phyloP scores from a whole-genome alignment of 2,113 vertebrate species.

The Hippocampus zosterae region DNA sequence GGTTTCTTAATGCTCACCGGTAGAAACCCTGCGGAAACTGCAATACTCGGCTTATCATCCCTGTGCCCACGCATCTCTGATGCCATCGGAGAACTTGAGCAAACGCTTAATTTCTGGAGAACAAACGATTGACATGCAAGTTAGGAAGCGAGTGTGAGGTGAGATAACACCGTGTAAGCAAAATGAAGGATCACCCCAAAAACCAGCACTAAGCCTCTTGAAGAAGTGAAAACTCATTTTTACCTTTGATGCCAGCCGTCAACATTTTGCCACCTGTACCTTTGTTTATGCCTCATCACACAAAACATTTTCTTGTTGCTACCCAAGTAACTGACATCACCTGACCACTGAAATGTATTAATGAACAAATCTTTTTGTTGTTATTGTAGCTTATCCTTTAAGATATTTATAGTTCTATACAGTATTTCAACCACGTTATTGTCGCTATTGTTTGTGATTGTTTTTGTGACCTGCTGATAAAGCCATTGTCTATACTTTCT shows the following conservation, averaged over 20 bases:
- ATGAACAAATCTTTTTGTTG: conserved; percentile 30
- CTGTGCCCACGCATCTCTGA: conserved; percentile 3
- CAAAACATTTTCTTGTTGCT: conserved; percentile 11
- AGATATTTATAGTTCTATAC: conserved; percentile 41
- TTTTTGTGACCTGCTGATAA: conserved; percentile 57
- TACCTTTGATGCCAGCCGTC: conserved; percentile 1
- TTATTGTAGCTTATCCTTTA: conserved; percentile 32
- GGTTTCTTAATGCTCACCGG: background rate
- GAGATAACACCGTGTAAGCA: background rate
- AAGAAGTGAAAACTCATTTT: conserved; percentile 13
- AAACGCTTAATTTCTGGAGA: background rate
- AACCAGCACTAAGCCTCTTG: conserved; percentile 36
- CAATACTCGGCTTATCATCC: conserved; percentile 7
- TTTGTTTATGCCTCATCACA: background rate
- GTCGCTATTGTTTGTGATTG: conserved; percentile 44
- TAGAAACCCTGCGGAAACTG: conserved; percentile 11
- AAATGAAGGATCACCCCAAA: background rate
- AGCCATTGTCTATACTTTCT: conserved; percentile 39
- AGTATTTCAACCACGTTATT: conserved; percentile 23
- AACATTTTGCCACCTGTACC: background rate
- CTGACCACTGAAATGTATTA: conserved; percentile 58
- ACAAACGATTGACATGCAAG: background rate
- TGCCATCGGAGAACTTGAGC: conserved; percentile 6
- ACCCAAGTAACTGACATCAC: conserved; percentile 26
- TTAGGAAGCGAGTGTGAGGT: background rate